Percentiles rank a stretch among this genome's conserved stretches.
These are phyloP conservation scores for Entelurus aequoreus DNA, from an alignment of 2,113 vertebrate genomes.

Conservation along the genomic window DNA sequence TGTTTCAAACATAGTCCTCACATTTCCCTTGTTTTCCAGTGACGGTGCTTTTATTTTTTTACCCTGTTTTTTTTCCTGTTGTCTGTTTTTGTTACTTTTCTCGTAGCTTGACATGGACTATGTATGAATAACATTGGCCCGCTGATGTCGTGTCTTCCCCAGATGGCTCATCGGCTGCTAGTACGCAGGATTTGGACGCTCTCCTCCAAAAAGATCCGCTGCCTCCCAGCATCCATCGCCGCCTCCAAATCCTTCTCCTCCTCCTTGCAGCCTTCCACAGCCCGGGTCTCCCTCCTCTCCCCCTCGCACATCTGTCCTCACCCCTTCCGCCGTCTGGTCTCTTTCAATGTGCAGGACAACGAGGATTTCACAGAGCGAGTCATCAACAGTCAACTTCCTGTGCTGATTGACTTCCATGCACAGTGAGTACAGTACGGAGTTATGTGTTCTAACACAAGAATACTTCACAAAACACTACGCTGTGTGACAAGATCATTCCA, in stretches of 20 bases:
- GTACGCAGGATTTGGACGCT: conserved; percentile 69
- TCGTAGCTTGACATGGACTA: background rate
- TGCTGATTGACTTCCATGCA: conserved; percentile 92
- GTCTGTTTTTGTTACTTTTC: background rate
- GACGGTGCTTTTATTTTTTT: background rate
- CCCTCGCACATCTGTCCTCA: conserved; percentile 36
- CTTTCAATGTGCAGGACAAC: conserved; percentile 89
- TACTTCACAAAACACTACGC: no score
- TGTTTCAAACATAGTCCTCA: no score
- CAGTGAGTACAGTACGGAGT: conserved; percentile 77
- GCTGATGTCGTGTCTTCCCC: conserved; percentile 3
- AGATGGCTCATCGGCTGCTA: conserved; percentile 88
- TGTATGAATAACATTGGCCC: background rate
- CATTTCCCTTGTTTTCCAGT: no score
- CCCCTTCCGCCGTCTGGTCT: conserved; percentile 46
- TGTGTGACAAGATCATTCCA: no score
- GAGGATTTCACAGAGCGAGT: conserved; percentile 91
- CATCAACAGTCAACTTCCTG: conserved; percentile 84
- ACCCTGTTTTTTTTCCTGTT: background rate
- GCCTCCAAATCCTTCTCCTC: conserved; percentile 35
- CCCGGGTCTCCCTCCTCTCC: conserved; percentile 35
- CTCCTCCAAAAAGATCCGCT: conserved; percentile 43
- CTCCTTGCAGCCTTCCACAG: conserved; percentile 28
- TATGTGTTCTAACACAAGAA: no score
- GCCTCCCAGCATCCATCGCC: conserved; percentile 20